A percentile compares a stretch with the other conserved stretches of the same genome.
Evolutionary conservation across 2,113 vertebrate genomes (phyloP).

Genomic region (Sceloporus tristichus): DNA sequence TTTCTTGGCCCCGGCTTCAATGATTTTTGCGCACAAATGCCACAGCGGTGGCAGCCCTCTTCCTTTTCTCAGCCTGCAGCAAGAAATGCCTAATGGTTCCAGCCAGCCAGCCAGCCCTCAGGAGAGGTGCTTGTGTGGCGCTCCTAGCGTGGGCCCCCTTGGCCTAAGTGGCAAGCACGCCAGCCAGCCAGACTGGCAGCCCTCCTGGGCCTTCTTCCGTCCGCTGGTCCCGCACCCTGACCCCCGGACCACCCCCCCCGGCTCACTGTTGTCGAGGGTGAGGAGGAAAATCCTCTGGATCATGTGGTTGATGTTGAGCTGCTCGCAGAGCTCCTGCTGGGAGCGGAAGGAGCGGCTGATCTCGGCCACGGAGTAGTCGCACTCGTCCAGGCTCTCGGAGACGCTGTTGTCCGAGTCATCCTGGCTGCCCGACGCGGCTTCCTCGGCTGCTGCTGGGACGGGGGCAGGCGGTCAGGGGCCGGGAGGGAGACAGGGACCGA

Average conservation of each 20-base stretch:
- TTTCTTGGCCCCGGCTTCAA: too few relatives aligned
- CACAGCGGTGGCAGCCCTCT: background rate
- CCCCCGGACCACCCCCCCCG: background rate
- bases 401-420: conserved; percentile 96
- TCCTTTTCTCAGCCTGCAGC: background rate
- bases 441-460: conserved; percentile 77
- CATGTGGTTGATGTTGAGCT: conserved; percentile 99
- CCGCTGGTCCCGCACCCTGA: background rate
- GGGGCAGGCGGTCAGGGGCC: background rate
- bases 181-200: too few relatives aligned
- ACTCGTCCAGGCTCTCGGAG: conserved; percentile 95
- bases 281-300: conserved; percentile 98
- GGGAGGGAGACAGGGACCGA: background rate
- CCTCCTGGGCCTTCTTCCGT: background rate
- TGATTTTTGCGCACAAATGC: background rate
- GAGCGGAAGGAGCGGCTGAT: conserved; percentile 96
- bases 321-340: conserved; percentile 94
- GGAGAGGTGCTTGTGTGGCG: background rate
- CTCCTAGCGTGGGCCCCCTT: background rate
- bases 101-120: too few relatives aligned
- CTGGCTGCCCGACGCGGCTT: conserved; percentile 85
- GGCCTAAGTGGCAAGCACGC: too few relatives aligned
- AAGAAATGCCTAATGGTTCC: background rate
- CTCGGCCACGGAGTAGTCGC: conserved; percentile 95
- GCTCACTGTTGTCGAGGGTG: conserved; percentile 98